Base-by-base conservation (phyloP, 2,888 invertebrate genomes). In the Notocelia uddmanniana region DNA sequence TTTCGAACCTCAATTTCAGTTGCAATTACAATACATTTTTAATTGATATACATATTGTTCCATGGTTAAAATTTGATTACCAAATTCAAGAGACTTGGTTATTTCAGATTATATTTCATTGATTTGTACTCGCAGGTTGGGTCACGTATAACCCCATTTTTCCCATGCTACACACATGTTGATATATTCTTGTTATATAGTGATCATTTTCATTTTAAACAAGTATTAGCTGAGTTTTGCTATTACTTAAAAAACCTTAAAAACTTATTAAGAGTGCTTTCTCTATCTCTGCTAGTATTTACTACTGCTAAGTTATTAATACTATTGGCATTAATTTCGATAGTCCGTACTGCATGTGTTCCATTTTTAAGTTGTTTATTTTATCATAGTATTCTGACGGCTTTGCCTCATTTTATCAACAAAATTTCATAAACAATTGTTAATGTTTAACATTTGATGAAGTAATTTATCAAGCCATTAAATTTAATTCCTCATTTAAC, bases 401-500 rank as follows among this genome's bases (percentile, higher is more conserved):
- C 50, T 63, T 54, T n/a, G 45, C n/a, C 45, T 45, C 54, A 54
- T 37, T 54, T 37, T 37, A 64, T 64, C 52, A 54, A 37, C 54
- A n/a, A 64, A 54, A 37, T 23, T 54, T 37, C 23, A 23, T 37
- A 41, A 54, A 62, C 68, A 60, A 41, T 68, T 68, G 60, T 62
- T 69, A 62, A 54, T 60, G 41, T 62, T 62, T 62, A 45, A 60
- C 26, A 59, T 41, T 60, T 18, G 68, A 62, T 69, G 54, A 68
- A 23, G 60, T 15, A 5, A n/a, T 26, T 66, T 45, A 37, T 60
- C 54, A 69, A 26, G 60, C 26, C 26, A 50, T 68, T 41, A 69
- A 41, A 41, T 52, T 41, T 68, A 68, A 69, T 21, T 54, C 54
- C 52, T 52, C 6, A 15, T 34, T 34, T 50, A 19, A 31, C 31